Percentiles rank a stretch among this genome's conserved stretches.
Conservation (phyloP, 2,888 invertebrate genomes). For the Drosophila anomalata region DNA sequence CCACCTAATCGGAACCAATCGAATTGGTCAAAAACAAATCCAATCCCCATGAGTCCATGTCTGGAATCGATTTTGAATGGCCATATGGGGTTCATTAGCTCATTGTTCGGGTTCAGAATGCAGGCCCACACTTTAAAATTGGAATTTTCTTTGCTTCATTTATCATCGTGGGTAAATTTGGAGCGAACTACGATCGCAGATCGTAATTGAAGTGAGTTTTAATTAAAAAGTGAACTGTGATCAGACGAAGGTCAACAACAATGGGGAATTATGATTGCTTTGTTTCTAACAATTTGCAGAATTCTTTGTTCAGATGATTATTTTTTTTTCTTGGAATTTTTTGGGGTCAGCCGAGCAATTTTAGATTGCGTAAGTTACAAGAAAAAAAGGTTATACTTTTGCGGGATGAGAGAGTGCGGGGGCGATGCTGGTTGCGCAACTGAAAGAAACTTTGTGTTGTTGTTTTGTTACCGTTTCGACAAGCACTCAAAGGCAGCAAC, state of each 20-base stretch:
- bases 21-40: constrained; percentile 23
- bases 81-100: constrained; percentile 68
- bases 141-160: constrained; percentile 35
- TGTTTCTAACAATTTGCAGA: constrained; percentile 42
- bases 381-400: not conserved
- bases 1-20: constrained; percentile 38
- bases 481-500: constrained; percentile 4
- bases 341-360: constrained; percentile 60
- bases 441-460: constrained; percentile 29
- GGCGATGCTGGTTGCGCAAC: constrained; percentile 39
- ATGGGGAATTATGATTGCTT: constrained; percentile 44
- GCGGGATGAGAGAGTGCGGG: constrained; percentile 11
- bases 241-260: constrained; percentile 36
- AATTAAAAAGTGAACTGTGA: constrained; percentile 60
- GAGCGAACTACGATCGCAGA: constrained; percentile 50
- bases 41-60: constrained; percentile 25
- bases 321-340: constrained; percentile 54
- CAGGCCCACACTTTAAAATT: constrained; percentile 31
- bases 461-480: constrained; percentile 37
- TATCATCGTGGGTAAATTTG: constrained; percentile 57
- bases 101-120: constrained; percentile 60
- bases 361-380: constrained; percentile 33
- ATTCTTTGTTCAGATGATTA: constrained; percentile 39
- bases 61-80: constrained; percentile 52
- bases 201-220: constrained; percentile 68